Evolutionary conservation across 2,113 vertebrate genomes (phyloP).

Genomic region (Elephantulus edwardii): DNA sequence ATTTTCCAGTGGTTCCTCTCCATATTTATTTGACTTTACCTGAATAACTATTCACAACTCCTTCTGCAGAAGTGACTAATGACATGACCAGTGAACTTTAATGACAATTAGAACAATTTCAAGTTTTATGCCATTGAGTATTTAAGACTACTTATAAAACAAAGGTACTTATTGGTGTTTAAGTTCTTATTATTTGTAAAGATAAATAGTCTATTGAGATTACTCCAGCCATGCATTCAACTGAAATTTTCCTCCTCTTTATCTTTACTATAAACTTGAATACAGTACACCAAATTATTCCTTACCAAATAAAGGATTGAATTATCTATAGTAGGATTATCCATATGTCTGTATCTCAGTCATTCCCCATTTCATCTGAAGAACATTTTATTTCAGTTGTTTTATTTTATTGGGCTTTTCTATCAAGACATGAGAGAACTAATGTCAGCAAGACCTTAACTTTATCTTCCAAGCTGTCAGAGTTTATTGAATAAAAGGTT

Average conservation of each 20-base stretch:
- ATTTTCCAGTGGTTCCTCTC: not conserved
- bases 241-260: not conserved
- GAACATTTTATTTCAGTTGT: slow-evolving; percentile 33
- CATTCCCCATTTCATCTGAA: not conserved
- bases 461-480: slow-evolving; percentile 42
- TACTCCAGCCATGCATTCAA: not conserved
- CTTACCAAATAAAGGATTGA: not conserved
- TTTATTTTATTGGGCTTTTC: slow-evolving; percentile 12
- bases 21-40: not conserved
- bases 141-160: not conserved
- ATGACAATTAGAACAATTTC: not conserved
- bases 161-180: not conserved
- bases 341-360: not conserved
- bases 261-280: not conserved
- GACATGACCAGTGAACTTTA: not conserved
- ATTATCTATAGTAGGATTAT: not conserved
- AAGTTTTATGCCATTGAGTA: not conserved
- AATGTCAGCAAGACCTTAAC: slow-evolving; percentile 20
- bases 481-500: slow-evolving; percentile 56
- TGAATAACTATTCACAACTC: not conserved
- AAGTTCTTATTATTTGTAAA: not conserved
- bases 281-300: not conserved
- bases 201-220: not conserved
- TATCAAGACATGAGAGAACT: not conserved
- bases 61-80: not conserved